A percentile compares a stretch with the other conserved stretches of the same genome.
These are phyloP conservation scores for Furcula furcula DNA, from an alignment of 2,888 invertebrate genomes.

Conservation along the genomic window DNA sequence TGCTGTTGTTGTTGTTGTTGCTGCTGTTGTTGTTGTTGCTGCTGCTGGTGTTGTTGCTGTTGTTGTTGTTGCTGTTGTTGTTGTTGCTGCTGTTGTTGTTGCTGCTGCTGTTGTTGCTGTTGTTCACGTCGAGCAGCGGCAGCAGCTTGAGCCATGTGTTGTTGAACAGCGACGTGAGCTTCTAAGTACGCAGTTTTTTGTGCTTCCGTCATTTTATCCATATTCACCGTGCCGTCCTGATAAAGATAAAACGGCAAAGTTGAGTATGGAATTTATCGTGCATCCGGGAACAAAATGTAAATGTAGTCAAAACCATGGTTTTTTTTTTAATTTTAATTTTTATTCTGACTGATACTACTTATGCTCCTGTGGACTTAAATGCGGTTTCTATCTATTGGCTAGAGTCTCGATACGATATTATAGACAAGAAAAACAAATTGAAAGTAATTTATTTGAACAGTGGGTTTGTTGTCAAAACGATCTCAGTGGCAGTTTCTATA, in stretches of 20 bases:
- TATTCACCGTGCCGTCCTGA: conserved; percentile 85
- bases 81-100: conserved; percentile 62
- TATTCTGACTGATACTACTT: too few relatives aligned
- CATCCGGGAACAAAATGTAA: too few relatives aligned
- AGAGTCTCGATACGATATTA: too few relatives aligned
- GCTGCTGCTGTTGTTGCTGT: conserved; percentile 48
- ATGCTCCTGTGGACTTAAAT: too few relatives aligned
- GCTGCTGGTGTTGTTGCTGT: conserved; percentile 59
- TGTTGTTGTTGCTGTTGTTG: conserved; percentile 70
- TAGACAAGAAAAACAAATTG: too few relatives aligned
- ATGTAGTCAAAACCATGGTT: too few relatives aligned
- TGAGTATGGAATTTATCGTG: too few relatives aligned
- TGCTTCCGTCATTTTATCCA: conserved; percentile 89
- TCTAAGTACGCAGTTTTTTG: conserved; percentile 88
- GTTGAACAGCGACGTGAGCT: conserved; percentile 88
- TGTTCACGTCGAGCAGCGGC: conserved; percentile 77
- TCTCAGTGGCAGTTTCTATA: too few relatives aligned
- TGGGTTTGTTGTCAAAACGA: too few relatives aligned
- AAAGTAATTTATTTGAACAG: too few relatives aligned
- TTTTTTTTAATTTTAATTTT: too few relatives aligned
- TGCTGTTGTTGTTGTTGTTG: conserved; percentile 64
- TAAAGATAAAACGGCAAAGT: background rate
- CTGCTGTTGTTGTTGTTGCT: conserved; percentile 56
- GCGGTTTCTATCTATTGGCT: too few relatives aligned
- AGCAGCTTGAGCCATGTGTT: conserved; percentile 89